Evolutionary conservation across 1,140 invertebrate species (phyloP).

Genomic region (Lepidurus arcticus): DNA sequence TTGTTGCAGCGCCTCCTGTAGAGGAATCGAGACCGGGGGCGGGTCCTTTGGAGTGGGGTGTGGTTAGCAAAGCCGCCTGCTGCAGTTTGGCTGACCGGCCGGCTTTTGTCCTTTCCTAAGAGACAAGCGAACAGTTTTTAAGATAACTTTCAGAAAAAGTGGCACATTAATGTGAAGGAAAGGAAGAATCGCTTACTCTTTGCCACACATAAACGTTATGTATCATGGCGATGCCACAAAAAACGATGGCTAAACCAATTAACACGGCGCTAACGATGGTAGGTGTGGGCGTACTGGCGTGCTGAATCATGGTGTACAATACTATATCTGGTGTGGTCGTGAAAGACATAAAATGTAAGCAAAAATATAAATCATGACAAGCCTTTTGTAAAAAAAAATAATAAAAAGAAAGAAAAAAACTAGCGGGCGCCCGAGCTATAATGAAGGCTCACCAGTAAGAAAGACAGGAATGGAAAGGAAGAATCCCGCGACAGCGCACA

Average conservation of each 20-base stretch:
- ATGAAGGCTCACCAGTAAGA: slow-evolving; percentile 65
- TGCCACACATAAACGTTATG: slow-evolving; percentile 93
- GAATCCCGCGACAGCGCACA: slow-evolving; percentile 86
- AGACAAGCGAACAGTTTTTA: background rate
- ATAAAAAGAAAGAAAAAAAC: slow-evolving; percentile 6
- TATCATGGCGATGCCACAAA: slow-evolving; percentile 85
- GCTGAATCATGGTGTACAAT: slow-evolving; percentile 84
- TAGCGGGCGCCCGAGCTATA: background rate
- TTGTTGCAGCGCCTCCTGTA: slow-evolving; percentile 50
- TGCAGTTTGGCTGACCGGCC: slow-evolving; percentile 43
- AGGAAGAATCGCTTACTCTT: slow-evolving; percentile 55
- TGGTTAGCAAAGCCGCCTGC: slow-evolving; percentile 37
- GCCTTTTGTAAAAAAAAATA: background rate
- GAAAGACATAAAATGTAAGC: slow-evolving; percentile 15
- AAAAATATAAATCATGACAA: background rate
- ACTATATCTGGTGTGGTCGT: slow-evolving; percentile 67
- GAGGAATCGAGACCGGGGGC: slow-evolving; percentile 38
- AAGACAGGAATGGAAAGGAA: slow-evolving; percentile 90
- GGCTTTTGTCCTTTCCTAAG: slow-evolving; percentile 57
- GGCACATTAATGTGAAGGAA: background rate
- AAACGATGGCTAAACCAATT: slow-evolving; percentile 80
- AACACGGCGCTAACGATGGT: slow-evolving; percentile 82
- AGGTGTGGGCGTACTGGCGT: slow-evolving; percentile 69
- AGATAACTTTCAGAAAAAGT: too few species aligned
- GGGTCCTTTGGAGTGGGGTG: slow-evolving; percentile 41